A percentile compares a stretch with the other conserved stretches of the same genome.
These are phyloP conservation scores for Sarcophaga rosellei DNA, from an alignment of 2,888 invertebrate genomes.

Conservation along the genomic window DNA sequence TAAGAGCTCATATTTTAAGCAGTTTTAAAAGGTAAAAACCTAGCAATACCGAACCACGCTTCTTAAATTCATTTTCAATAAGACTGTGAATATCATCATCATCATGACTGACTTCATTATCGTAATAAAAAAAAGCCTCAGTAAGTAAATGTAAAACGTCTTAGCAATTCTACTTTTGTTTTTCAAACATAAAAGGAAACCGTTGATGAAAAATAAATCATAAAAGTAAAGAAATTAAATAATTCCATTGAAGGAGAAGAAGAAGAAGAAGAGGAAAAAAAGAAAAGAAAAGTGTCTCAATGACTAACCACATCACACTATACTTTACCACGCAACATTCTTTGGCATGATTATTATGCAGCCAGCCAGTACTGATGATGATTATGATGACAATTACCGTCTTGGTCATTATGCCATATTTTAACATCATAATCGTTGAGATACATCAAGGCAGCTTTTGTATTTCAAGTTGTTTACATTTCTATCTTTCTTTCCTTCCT, in stretches of 20 bases:
- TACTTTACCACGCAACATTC: conserved; percentile 34
- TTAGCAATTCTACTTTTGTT: too few relatives aligned
- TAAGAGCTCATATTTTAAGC: too few relatives aligned
- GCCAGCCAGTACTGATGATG: background rate
- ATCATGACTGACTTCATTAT: conserved; percentile 15
- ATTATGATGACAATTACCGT: background rate
- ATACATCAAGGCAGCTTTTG: conserved; percentile 58
- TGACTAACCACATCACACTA: conserved; percentile 31
- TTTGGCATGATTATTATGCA: conserved; percentile 25
- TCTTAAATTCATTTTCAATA: too few relatives aligned
- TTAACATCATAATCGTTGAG: conserved; percentile 29
- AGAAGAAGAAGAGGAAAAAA: background rate
- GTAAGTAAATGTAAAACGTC: too few relatives aligned
- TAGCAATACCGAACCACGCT: too few relatives aligned
- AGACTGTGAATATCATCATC: too few relatives aligned
- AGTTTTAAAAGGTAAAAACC: too few relatives aligned
- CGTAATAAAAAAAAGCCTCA: too few relatives aligned
- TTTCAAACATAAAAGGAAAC: background rate
- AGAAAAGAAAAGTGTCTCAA: conserved; percentile 37
- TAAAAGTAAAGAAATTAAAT: too few relatives aligned
- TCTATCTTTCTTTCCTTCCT: conserved; percentile 35
- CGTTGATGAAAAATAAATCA: background rate
- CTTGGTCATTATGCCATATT: background rate
- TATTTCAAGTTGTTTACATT: conserved; percentile 49
- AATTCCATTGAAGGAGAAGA: background rate